phyloP scores from a whole-genome alignment of 2,113 vertebrate species.

The Oncorhynchus masou region DNA sequence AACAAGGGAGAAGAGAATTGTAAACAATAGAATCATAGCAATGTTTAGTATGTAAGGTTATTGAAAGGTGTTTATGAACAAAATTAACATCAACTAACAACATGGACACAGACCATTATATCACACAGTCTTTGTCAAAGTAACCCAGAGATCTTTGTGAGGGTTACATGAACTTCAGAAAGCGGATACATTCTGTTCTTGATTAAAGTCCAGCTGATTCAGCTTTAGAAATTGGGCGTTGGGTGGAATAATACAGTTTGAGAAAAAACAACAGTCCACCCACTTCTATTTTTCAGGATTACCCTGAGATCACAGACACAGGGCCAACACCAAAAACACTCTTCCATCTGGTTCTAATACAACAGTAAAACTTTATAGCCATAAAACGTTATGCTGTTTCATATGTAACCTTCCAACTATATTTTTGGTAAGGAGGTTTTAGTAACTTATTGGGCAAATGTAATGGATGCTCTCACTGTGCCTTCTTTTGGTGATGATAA shows the following conservation, averaged over 20 bases:
- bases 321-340: neutral
- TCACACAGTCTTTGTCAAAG: no score
- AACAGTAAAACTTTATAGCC: constrained; percentile 12
- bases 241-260: neutral
- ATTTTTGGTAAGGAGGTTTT: neutral
- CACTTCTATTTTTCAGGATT: constrained; percentile 16
- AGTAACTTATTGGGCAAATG: neutral
- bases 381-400: constrained; percentile 1
- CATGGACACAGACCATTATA: no score
- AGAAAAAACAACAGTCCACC: neutral
- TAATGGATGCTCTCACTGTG: constrained; percentile 24
- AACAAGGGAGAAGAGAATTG: no score
- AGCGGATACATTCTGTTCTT: neutral
- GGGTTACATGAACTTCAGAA: neutral
- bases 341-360: constrained; percentile 29
- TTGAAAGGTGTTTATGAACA: no score
- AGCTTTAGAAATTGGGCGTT: neutral
- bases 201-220: neutral
- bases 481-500: constrained; percentile 7
- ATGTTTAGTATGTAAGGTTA: no score
- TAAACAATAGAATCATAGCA: no score
- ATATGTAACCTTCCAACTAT: constrained; percentile 8
- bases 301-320: constrained; percentile 13
- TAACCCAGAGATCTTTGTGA: neutral
- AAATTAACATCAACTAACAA: no score